Base-by-base conservation (phyloP, 2,888 invertebrate species). In the Spisula subtruncata region DNA sequence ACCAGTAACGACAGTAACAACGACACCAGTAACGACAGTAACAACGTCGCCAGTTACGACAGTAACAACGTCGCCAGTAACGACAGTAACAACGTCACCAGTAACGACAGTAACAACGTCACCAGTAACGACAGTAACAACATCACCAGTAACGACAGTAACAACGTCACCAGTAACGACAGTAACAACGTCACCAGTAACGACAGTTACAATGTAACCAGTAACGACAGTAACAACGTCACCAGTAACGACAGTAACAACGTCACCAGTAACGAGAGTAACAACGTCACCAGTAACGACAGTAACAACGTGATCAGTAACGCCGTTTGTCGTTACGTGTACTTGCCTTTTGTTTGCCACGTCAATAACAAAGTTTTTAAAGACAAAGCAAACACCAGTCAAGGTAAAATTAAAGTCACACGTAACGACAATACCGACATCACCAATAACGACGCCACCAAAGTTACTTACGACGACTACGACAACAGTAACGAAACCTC, bases 141-240 rank as follows among this genome's bases (percentile, higher is more conserved):
- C n/a, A n/a, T 8, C n/a, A 2, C 10, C 2, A 0, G 1, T 10
- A 25, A 25, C 60, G n/a, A 25, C 60, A 66, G 12, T 0, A 51
- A 0, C 54, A 35, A 25, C 83, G 32, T 51, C 83, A 51, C 6
- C 79, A 54, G 4, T 51, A 54, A 51, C 87, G 56, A 51, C 87
- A 79, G 0, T 10, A 25, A 25, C 60, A 6, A n/a, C n/a, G 16
- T 4, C 56, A 16, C 4, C 16, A 20, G 56, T 56, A 16, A 16
- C 56, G 4, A 56, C 16, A 56, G n/a, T 20, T 56, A 56, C 56
- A 5, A 16, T 20, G 16, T 10, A 5, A n/a, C n/a, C 25, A 25
- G 41, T 41, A 41, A 41, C 41, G 41, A 41, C 41, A 41, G 8
- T 8, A 41, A 2, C 41, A 41, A 41, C 41, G n/a, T n/a, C n/a